Conservation (phyloP, 2,888 invertebrate genomes). For the Lutraria lutraria region DNA sequence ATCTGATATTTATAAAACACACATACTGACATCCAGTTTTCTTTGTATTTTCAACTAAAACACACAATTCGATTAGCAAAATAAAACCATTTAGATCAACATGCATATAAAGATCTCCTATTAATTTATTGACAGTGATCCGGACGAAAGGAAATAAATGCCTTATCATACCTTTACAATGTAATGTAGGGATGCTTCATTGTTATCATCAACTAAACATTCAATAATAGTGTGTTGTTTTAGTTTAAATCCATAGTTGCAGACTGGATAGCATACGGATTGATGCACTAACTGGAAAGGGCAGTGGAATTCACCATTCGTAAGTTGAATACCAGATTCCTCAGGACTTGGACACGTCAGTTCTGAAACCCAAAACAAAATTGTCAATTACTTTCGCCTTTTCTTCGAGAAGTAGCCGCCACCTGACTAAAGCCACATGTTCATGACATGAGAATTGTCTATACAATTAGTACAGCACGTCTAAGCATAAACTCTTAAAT, state of each 20-base stretch:
- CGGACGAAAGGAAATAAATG: too few relatives aligned
- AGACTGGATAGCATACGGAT: neutral
- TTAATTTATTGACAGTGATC: too few relatives aligned
- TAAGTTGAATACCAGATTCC: neutral
- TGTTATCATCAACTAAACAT: conserved; percentile 1
- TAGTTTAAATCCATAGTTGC: conserved; percentile 11
- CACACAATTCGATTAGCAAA: too few relatives aligned
- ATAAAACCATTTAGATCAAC: too few relatives aligned
- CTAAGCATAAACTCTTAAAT: too few relatives aligned
- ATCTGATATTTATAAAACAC: too few relatives aligned
- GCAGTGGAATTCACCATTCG: conserved; percentile 13
- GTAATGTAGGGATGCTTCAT: neutral
- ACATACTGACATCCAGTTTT: too few relatives aligned
- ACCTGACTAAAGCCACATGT: neutral
- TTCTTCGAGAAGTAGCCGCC: neutral
- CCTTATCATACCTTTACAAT: conserved; percentile 17
- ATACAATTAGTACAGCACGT: too few relatives aligned
- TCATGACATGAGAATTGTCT: too few relatives aligned
- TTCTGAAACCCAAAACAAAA: neutral
- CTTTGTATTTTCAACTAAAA: too few relatives aligned
- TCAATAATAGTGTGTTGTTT: neutral
- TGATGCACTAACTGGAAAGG: neutral
- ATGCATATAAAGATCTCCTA: too few relatives aligned
- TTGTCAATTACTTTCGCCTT: neutral
- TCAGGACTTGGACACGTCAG: neutral